phyloP scores from a whole-genome alignment of 2,113 vertebrate genomes.

The Ranitomeya imitator region DNA sequence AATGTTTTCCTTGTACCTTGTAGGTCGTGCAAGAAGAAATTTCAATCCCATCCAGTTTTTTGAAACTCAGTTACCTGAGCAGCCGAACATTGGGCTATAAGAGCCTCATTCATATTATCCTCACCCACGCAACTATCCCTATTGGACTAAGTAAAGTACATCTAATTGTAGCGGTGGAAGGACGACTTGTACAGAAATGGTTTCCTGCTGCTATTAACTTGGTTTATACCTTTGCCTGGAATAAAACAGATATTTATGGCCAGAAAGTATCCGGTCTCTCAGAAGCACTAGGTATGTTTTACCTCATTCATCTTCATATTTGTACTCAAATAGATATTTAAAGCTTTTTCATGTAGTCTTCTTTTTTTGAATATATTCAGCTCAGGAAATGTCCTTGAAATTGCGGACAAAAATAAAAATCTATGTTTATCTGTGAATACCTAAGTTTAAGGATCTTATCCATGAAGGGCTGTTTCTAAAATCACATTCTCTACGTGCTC shows the following conservation, averaged over 20 bases:
- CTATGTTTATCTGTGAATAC: not conserved
- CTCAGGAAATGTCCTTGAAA: not conserved
- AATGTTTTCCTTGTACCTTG: slow-evolving; percentile 53
- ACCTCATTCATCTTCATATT: not conserved
- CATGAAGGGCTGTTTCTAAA: not conserved
- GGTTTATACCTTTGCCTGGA: slow-evolving; percentile 92
- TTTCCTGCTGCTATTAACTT: slow-evolving; percentile 91
- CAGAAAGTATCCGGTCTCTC: slow-evolving; percentile 93
- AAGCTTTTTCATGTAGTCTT: not conserved
- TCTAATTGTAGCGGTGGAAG: slow-evolving; percentile 87
- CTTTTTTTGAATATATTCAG: not conserved
- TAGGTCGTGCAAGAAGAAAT: slow-evolving; percentile 96
- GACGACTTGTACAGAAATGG: slow-evolving; percentile 90
- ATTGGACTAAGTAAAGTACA: slow-evolving; percentile 91
- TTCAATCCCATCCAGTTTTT: slow-evolving; percentile 87
- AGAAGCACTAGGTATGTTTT: slow-evolving; percentile 84
- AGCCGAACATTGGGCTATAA: slow-evolving; percentile 91
- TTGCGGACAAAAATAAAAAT: not conserved
- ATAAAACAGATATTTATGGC: slow-evolving; percentile 96
- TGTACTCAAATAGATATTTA: not conserved
- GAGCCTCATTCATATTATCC: slow-evolving; percentile 86
- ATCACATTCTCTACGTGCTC: not conserved
- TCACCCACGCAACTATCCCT: slow-evolving; percentile 83
- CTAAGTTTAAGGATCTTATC: not conserved
- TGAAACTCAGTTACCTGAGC: slow-evolving; percentile 93